Conservation (phyloP, 2,113 vertebrate species). For the Thinocorus orbignyianus region DNA sequence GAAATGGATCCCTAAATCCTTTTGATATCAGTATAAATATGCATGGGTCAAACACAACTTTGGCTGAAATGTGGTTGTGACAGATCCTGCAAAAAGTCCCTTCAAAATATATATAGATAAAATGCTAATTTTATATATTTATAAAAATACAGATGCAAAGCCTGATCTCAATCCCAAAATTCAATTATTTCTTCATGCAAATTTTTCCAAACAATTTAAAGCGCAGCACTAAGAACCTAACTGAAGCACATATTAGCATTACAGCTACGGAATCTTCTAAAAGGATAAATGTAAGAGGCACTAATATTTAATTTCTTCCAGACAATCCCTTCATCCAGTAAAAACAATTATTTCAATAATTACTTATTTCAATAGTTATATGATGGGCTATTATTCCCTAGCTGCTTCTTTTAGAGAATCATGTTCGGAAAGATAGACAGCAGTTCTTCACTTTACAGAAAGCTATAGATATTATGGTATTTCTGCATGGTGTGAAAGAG, state of each 20-base stretch:
- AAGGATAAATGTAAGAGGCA: background rate
- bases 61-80: background rate
- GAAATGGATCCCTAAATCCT: background rate
- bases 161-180: background rate
- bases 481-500: background rate
- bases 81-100: background rate
- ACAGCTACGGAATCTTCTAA: background rate
- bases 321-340: background rate
- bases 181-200: background rate
- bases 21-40: background rate
- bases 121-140: background rate
- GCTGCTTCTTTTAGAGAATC: background rate
- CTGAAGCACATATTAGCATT: background rate
- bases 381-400: background rate
- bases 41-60: background rate
- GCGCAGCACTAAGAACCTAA: background rate
- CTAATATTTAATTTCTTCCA: background rate
- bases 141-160: background rate
- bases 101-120: background rate
- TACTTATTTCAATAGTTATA: background rate
- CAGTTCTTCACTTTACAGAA: background rate
- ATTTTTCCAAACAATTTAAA: background rate
- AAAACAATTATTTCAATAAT: background rate
- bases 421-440: background rate
- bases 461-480: background rate